Base-by-base conservation (phyloP, 2,888 invertebrate genomes). In the Cantharis flavilabris region DNA sequence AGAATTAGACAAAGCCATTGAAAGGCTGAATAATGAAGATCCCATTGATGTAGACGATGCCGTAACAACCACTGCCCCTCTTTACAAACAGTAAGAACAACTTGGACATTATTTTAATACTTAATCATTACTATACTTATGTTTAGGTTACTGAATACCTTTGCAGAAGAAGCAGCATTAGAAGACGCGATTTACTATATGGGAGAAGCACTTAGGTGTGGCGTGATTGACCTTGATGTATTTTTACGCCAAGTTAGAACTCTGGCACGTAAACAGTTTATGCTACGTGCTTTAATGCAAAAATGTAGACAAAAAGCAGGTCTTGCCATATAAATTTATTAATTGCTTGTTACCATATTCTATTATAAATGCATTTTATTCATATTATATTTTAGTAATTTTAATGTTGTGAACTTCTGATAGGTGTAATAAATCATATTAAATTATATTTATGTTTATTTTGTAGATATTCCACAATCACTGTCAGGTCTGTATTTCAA, bases 111-210 rank as follows among this genome's bases (percentile, higher is more conserved):
- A 16, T 62, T 70, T 26, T 70, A 33, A 65, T 72, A 10, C 2
- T 72, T 63, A n/a, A 73, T 16, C 26, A 63, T 33, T 77, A 75
- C 28, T 74, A 62, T 72, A 30, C 23, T 63, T 74, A 70, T 13
- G 73, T 63, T 62, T 84, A 96, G 96, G 87, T 92, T 99, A 85
- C 89, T 98, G 79, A 97, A 96, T 89, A 95, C 97, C 65, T 98
- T 97, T 90, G 97, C 98, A 71, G 98, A 99, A 89, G 99, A 99
- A 90, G 97, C 98, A 80, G 98, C 99, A 14, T 93, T 97, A 72
- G 99, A 99, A 90, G 99, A 99, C 91, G 97, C 98, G 79, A 98
- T 99, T 86, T 99, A 99, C 88, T 98, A 98, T 87, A 93, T 99
- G 89, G 98, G 98, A 9, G 98, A 98, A 90, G 98, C 97, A 10